Evolutionary conservation across 2,113 vertebrate species (phyloP).

Genomic region (Heterochromis multidens): DNA sequence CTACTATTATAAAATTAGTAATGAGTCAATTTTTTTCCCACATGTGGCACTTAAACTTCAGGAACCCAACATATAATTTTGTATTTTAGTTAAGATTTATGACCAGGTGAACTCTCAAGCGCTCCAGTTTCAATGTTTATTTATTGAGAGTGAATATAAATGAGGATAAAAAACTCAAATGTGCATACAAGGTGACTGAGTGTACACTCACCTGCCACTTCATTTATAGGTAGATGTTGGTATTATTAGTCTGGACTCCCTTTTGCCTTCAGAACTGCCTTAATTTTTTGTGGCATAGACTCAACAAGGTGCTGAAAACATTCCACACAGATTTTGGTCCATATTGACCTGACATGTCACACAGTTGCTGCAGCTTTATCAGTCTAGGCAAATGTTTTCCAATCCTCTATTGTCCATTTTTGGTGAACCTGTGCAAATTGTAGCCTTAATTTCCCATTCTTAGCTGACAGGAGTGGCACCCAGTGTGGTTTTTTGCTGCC

Average conservation of each 20-base stretch:
- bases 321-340: not conserved
- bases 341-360: not conserved
- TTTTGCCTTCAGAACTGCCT: not conserved
- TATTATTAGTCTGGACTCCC: not conserved
- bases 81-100: not conserved
- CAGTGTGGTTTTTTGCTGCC: not conserved
- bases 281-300: not conserved
- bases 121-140: not conserved
- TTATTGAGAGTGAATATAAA: not conserved
- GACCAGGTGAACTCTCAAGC: not conserved
- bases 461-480: not conserved
- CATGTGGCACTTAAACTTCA: fast-evolving
- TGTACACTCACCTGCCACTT: not conserved
- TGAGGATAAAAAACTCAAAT: not conserved
- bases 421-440: not conserved
- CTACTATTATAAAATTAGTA: not conserved
- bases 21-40: not conserved
- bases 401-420: not conserved
- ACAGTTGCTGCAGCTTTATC: not conserved
- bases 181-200: not conserved
- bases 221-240: not conserved
- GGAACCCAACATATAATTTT: not conserved
- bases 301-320: not conserved
- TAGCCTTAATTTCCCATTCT: not conserved
- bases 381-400: not conserved